Evolutionary conservation across 2,888 invertebrate genomes (phyloP), one percentile per base, ranked within the genome.

Genomic region (Drosophila fungiperda): DNA sequence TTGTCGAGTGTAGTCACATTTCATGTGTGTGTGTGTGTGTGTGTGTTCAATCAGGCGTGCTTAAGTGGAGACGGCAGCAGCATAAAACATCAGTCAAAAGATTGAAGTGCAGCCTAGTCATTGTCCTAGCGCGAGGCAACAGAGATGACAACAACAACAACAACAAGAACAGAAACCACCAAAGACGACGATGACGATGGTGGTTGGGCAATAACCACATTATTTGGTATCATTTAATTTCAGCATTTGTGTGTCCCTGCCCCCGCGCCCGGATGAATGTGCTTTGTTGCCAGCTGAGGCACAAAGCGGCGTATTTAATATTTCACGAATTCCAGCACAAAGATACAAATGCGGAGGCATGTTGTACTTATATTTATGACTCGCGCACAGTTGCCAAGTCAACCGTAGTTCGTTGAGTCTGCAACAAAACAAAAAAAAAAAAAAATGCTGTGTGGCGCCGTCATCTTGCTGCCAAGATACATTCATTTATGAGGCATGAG

Each of bases 151-250:
- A 62, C 42, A 55, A 54, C 54, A 78, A 26, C 17, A n/a, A 4
- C 29, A 8, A 17, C 9, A 29, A 29, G 6, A 55, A 54, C 54
- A 73, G 32, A 32, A n/a, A 5, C 29, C 17, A 17, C 15, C 65
- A 60, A 60, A 57, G 70, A 60, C 45, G 45, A 23, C 45, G 15
- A 23, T 45, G 45, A 23, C 45, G 1, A 23, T 23, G 45, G 15
- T 50, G 68, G 57, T 23, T 49, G 67, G 54, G 70, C 68, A 76
- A 77, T 90, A 85, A 90, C 89, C 85, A 90, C 90, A 85, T 90
- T 85, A 90, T 89, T 76, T 74, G 89, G 68, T 73, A 81, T 78
- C 85, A 83, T 85, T 85, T 85, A 80, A 85, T 90, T 90, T 90
- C 54, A 74, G 81, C 90, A 89, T 83, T 45, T 73, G 76, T 55